Conservation (phyloP, 2,113 vertebrate genomes). For the Festucalex cinctus region DNA sequence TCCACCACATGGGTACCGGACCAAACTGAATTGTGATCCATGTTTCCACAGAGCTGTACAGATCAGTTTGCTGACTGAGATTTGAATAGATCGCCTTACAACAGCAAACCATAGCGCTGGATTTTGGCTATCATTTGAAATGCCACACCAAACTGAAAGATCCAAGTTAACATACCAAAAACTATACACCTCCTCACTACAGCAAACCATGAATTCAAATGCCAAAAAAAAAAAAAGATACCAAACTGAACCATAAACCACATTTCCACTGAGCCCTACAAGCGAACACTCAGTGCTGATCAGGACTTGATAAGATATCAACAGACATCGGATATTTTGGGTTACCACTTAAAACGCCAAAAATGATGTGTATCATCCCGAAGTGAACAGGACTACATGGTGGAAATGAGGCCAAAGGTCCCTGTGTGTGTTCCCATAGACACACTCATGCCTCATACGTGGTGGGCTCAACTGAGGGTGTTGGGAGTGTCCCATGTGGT, state of each 20-base stretch:
- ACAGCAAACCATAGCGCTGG: neutral
- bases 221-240: too few relatives aligned
- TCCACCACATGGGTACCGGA: too few relatives aligned
- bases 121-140: too few relatives aligned
- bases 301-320: neutral
- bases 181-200: too few relatives aligned
- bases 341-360: neutral
- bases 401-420: conserved; percentile 3
- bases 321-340: neutral
- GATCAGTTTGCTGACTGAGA: neutral
- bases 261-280: neutral
- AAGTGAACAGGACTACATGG: neutral
- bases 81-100: neutral
- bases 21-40: too few relatives aligned
- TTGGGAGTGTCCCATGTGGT: conserved; percentile 54
- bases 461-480: conserved; percentile 47
- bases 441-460: conserved; percentile 55
- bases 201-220: too few relatives aligned
- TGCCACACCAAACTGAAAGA: neutral
- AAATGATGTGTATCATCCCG: neutral
- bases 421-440: conserved; percentile 25
- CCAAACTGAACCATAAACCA: neutral
- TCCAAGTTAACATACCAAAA: too few relatives aligned
- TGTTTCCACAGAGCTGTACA: too few relatives aligned
- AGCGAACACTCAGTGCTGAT: neutral